Percentiles rank a stretch among this genome's conserved stretches.
Conservation (phyloP, 2,113 vertebrate species). For the Pardalotus punctatus region DNA sequence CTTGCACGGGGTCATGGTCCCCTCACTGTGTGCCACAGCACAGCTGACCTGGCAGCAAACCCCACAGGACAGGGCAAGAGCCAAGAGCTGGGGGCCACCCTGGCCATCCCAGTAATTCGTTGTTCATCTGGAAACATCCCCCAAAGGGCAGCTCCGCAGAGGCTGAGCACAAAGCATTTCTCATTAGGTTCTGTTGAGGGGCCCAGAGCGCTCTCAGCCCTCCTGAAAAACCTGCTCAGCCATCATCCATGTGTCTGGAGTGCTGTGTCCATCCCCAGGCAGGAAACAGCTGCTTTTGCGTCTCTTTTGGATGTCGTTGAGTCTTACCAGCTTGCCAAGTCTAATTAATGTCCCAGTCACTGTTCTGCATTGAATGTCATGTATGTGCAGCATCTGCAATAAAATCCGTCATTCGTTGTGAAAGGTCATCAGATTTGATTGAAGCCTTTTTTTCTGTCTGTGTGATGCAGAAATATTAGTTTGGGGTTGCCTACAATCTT, state of each 20-base stretch:
- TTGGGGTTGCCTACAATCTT: not conserved
- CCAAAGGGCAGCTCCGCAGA: not conserved
- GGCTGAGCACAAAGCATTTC: not conserved
- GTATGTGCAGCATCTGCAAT: not conserved
- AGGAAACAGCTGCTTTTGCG: not conserved
- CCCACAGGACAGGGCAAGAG: not conserved
- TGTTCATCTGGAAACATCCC: not conserved
- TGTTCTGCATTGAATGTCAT: not conserved
- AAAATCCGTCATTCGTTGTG: not conserved
- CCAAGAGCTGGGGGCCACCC: not conserved
- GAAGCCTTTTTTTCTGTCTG: not conserved
- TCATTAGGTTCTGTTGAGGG: not conserved
- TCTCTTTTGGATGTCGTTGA: not conserved
- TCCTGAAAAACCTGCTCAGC: no score
- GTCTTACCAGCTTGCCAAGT: not conserved
- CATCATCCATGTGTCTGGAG: not conserved
- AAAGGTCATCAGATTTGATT: not conserved
- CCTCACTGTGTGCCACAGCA: rapidly evolving
- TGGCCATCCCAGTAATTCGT: not conserved
- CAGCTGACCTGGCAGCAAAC: not conserved
- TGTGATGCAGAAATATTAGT: no score
- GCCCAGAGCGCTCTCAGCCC: not conserved
- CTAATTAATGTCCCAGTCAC: not conserved
- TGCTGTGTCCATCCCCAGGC: not conserved
- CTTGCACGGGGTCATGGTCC: rapidly evolving